Percentiles rank a stretch among this genome's conserved stretches.
These are phyloP conservation scores for Eristalinus aeneus DNA, from an alignment of 2,888 invertebrate genomes.

Conservation along the genomic window DNA sequence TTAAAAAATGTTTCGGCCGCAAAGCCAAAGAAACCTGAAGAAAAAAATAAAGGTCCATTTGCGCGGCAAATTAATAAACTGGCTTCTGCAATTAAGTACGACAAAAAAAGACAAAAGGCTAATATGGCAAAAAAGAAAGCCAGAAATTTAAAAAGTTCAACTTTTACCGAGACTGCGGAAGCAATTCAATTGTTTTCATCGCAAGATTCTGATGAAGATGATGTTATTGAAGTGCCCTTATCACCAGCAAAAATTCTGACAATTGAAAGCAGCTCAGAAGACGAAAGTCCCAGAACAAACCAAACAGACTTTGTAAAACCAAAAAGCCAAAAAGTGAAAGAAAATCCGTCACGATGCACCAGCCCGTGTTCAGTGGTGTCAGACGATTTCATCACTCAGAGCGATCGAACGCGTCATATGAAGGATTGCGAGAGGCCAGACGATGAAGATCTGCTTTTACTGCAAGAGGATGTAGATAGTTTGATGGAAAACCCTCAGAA, in stretches of 20 bases:
- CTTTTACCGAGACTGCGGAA: neutral
- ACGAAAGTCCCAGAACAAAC: slow-evolving; percentile 8
- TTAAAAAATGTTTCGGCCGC: slow-evolving; percentile 24
- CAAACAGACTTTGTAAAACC: slow-evolving; percentile 51
- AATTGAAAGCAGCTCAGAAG: slow-evolving; percentile 77
- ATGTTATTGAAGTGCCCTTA: slow-evolving; percentile 76
- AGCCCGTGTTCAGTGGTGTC: slow-evolving; percentile 78
- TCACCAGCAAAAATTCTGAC: slow-evolving; percentile 76
- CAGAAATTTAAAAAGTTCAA: slow-evolving; percentile 7
- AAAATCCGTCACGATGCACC: slow-evolving; percentile 72
- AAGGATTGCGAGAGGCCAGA: slow-evolving; percentile 74
- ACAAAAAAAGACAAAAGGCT: slow-evolving; percentile 76
- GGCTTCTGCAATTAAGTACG: slow-evolving; percentile 74
- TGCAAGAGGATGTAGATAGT: slow-evolving; percentile 75
- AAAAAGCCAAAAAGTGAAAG: slow-evolving; percentile 1
- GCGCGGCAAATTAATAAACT: slow-evolving; percentile 75
- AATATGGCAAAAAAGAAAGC: slow-evolving; percentile 72
- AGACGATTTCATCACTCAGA: slow-evolving; percentile 79
- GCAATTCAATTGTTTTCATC: slow-evolving; percentile 36
- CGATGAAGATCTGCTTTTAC: slow-evolving; percentile 77
- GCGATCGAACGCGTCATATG: slow-evolving; percentile 76
- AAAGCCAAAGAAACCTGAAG: slow-evolving; percentile 38
- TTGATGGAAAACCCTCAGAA: slow-evolving; percentile 67
- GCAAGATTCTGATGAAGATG: slow-evolving; percentile 74
- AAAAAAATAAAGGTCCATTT: slow-evolving; percentile 72